Evolutionary conservation across 1,140 invertebrate genomes (phyloP).

Genomic region (Drosophila kanapiae): DNA sequence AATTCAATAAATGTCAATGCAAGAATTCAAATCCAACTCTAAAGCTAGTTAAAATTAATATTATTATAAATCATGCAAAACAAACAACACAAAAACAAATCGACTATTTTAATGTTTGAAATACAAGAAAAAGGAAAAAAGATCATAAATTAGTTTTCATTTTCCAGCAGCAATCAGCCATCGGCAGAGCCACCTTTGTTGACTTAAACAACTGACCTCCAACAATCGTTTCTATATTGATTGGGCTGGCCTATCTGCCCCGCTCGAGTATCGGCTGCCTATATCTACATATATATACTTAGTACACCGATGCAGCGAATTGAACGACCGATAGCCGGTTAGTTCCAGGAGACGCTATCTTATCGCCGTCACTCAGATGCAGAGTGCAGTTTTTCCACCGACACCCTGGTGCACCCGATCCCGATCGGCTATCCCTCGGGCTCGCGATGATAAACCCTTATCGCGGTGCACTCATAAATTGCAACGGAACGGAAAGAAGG

Average conservation of each 20-base stretch:
- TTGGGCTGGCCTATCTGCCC: conserved; percentile 47
- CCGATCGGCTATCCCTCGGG: conserved; percentile 9
- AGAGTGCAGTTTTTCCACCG: conserved; percentile 71
- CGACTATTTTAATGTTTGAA: conserved; percentile 85
- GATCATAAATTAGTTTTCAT: conserved; percentile 61
- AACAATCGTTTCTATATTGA: conserved; percentile 81
- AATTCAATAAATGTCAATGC: conserved; percentile 78
- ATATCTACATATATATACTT: conserved; percentile 6
- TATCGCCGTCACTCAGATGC: conserved; percentile 68
- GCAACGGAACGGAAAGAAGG: conserved; percentile 74
- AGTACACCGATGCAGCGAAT: conserved; percentile 42
- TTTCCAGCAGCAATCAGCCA: conserved; percentile 44
- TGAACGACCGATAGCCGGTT: conserved; percentile 41
- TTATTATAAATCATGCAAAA: conserved; percentile 73
- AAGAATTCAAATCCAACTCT: conserved; percentile 72
- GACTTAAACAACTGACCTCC: conserved; percentile 82
- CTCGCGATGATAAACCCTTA: conserved; percentile 64
- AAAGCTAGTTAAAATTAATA: conserved; percentile 84
- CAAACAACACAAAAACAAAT: conserved; percentile 51
- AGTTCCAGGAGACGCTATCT: conserved; percentile 69
- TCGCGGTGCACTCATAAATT: conserved; percentile 77
- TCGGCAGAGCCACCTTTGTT: conserved; percentile 48
- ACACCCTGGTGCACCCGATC: neutral
- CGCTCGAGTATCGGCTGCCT: neutral
- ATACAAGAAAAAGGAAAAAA: conserved; percentile 72